These are phyloP conservation scores for Keiferia lycopersicella DNA, from an alignment of 2,888 invertebrate species.

Conservation along the genomic window DNA sequence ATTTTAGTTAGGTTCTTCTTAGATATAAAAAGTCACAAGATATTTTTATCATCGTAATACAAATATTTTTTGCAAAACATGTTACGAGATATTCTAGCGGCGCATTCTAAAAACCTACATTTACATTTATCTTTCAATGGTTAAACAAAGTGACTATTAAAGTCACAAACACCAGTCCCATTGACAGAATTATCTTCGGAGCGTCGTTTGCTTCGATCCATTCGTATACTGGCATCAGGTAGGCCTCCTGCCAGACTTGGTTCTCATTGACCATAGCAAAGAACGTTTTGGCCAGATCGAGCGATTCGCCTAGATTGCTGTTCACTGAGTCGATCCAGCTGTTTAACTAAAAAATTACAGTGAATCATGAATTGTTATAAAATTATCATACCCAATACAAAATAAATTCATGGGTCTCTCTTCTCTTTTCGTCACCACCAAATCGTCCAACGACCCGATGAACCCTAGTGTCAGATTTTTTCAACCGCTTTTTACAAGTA, in stretches of 20 bases:
- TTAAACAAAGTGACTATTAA: conserved; percentile 53
- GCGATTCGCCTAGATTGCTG: conserved; percentile 55
- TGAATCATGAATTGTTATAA: too few species aligned
- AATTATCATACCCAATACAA: too few species aligned
- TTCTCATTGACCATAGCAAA: conserved; percentile 44
- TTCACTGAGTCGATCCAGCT: conserved; percentile 52
- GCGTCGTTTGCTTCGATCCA: conserved; percentile 73
- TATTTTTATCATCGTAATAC: too few species aligned
- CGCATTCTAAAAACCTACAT: neutral
- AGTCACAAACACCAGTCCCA: conserved; percentile 52
- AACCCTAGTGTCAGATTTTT: too few species aligned
- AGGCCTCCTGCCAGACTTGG: conserved; percentile 43
- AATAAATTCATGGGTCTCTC: too few species aligned
- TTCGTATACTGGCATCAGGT: conserved; percentile 55
- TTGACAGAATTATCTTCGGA: conserved; percentile 52
- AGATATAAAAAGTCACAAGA: too few species aligned
- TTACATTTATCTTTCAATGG: conserved; percentile 34
- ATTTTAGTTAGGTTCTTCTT: too few species aligned
- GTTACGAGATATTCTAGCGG: too few species aligned
- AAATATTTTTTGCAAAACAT: too few species aligned
- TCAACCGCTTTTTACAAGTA: too few species aligned
- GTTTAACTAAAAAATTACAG: conserved; percentile 51
- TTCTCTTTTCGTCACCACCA: too few species aligned
- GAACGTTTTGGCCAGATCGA: conserved; percentile 41
- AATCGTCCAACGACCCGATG: too few species aligned